phyloP scores from a whole-genome alignment of 2,113 vertebrate genomes.

The Muntiacus muntjak region DNA sequence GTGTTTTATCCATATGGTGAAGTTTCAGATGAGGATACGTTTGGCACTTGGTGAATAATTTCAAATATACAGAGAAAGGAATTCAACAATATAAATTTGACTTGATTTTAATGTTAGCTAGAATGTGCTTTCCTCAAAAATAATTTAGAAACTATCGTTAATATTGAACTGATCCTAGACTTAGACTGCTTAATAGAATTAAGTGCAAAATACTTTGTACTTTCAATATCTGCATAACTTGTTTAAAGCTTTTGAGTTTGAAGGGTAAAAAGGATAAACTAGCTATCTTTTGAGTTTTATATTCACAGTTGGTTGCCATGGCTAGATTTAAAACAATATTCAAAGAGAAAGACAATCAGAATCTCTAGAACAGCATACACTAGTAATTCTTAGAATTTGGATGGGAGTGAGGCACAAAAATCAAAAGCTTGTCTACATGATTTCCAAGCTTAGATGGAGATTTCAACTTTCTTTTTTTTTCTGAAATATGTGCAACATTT shows the following conservation, averaged over 20 bases:
- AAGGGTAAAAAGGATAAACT: background rate
- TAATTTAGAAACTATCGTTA: background rate
- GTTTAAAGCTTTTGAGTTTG: background rate
- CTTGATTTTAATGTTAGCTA: background rate
- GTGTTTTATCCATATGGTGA: background rate
- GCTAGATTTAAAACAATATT: background rate
- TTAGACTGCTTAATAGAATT: background rate
- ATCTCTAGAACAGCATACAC: background rate
- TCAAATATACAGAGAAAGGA: background rate
- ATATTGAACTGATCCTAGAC: background rate
- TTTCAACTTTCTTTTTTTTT: background rate
- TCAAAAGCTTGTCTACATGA: background rate
- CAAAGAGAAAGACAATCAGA: background rate
- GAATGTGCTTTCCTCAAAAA: background rate
- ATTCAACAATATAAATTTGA: background rate
- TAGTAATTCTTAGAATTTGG: background rate
- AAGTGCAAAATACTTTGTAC: background rate
- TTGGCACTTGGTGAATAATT: background rate
- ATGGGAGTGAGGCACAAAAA: background rate
- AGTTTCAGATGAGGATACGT: background rate
- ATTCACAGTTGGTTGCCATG: background rate
- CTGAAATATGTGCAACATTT: background rate
- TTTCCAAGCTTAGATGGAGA: background rate
- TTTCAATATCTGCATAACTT: background rate
- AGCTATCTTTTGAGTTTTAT: background rate